Evolutionary conservation across 2,888 invertebrate genomes (phyloP).

Genomic region (Prosopocoilus inquinatus): DNA sequence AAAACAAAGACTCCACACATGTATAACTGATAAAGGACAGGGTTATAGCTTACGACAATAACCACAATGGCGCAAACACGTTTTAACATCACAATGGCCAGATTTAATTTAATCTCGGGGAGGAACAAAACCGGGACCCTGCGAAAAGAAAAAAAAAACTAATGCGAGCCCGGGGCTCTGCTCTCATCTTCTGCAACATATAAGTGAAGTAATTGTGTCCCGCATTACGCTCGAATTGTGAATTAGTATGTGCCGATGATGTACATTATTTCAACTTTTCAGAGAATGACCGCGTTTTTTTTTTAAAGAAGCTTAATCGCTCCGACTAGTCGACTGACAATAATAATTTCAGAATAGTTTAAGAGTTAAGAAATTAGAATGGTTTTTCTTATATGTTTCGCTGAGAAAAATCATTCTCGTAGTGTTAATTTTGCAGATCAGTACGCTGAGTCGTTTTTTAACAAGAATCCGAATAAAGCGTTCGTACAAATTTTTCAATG

Average conservation of each 20-base stretch:
- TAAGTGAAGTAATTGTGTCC: constrained; percentile 41
- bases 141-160: constrained; percentile 36
- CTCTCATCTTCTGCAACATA: constrained; percentile 30
- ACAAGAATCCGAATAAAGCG: no score
- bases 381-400: no score
- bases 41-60: constrained; percentile 44
- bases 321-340: no score
- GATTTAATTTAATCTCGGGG: constrained; percentile 49
- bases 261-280: no score
- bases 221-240: constrained; percentile 32
- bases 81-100: constrained; percentile 48
- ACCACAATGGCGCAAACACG: constrained; percentile 47
- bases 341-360: no score
- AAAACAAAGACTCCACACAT: constrained; percentile 43
- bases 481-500: no score
- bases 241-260: neutral
- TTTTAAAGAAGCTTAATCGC: no score
- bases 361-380: no score
- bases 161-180: constrained; percentile 31
- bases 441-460: no score
- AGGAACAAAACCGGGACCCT: constrained; percentile 36
- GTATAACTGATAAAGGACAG: constrained; percentile 45
- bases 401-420: no score
- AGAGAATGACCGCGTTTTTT: no score
- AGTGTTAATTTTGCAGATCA: no score